A percentile compares a stretch with the other conserved stretches of the same genome.
phyloP scores from a whole-genome alignment of 2,888 invertebrate genomes.

The Eupithecia tripunctaria region DNA sequence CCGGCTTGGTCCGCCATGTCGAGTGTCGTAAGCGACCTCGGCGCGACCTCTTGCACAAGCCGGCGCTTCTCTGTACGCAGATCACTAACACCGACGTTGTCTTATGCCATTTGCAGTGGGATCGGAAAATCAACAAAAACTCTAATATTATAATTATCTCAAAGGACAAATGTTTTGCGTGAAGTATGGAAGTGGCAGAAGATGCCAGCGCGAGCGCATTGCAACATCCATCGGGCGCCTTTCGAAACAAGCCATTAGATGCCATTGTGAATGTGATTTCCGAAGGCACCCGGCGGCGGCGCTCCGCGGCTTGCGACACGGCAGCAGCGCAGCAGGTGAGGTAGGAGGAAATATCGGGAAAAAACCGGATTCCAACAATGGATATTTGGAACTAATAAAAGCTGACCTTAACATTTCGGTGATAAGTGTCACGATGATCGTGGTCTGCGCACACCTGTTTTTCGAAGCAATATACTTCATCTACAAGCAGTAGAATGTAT shows the following conservation, averaged over 20 bases:
- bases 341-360: no score
- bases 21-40: constrained; percentile 15
- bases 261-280: background rate
- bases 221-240: background rate
- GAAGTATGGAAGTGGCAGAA: background rate
- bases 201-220: background rate
- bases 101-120: no score
- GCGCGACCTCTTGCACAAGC: constrained; percentile 9
- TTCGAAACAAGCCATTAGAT: background rate
- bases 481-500: no score
- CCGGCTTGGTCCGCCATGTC: background rate
- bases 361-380: no score
- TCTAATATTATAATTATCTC: background rate
- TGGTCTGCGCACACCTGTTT: no score
- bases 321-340: background rate
- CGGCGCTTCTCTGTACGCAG: background rate
- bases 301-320: background rate
- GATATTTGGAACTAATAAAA: no score
- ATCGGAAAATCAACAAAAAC: no score
- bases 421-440: no score
- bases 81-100: no score
- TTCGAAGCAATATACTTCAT: no score
- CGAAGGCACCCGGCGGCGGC: background rate
- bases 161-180: background rate
- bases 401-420: no score